Base-by-base conservation (phyloP, 53 echinoderm and acorn worm genomes). In the Patiria pectinifera region DNA sequence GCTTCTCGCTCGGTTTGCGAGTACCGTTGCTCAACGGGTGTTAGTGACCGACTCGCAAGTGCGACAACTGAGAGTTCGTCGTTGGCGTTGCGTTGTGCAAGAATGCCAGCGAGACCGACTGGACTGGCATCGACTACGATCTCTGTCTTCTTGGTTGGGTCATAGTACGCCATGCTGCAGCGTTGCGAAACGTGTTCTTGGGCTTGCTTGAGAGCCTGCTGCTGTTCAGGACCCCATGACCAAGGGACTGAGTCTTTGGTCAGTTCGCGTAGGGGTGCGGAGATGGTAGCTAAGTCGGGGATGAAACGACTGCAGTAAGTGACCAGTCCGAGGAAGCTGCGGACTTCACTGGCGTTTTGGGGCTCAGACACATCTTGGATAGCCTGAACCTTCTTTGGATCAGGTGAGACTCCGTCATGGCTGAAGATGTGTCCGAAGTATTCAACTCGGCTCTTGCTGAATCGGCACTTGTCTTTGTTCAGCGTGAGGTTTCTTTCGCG, bases 391-490 rank as follows among this genome's bases (percentile, higher is more conserved):
- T 93, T 91, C 79, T 76, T 69, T 15, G 90, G 89, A 63, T 86
- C 83, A 13, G 92, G 78, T 12, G 91, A 87, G 3, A 95, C 80
- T 7, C 95, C 92, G 19, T 61, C 66, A 22, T 62, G 14, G 18
- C 92, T 76, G 78, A 95, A 95, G 16, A 94, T 76, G 58, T 94
- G 95, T 7, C 94, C 92, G 61, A 95, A 95, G 81, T 77, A 95
- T 48, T 84, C 82, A 11, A 95, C 82, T 3, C 48, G 77, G 18
- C 26, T 16, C 19, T 76, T 82, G 83, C 80, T 60, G 62, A 94
- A 94, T 15, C 58, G 62, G 62, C 96, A 96, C 60, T 94, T 95
- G 62, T 45, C 62, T 58, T 82, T 60, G 84, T 96, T 94, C 58
- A 96, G 85, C 24, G 93, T 94, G 6, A 96, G 92, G 45, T 89